Conservation (phyloP, 2,797 vertebrate species). For the Acipenser transmontanus region DNA sequence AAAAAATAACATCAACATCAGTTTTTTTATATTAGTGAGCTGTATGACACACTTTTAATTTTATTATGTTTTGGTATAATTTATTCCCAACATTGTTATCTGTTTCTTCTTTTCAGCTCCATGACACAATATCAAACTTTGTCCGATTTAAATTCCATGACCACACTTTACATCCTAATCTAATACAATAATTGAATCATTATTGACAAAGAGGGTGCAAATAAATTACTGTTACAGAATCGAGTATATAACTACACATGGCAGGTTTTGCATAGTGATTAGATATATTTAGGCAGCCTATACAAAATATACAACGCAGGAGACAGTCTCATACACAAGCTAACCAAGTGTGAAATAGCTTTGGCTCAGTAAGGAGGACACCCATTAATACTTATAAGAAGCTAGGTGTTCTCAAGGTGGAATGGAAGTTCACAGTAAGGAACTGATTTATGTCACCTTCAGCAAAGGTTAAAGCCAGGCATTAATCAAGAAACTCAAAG, state of each 20-base stretch:
- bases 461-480: slow-evolving; percentile 43
- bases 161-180: slow-evolving; percentile 20
- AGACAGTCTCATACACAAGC: slow-evolving; percentile 63
- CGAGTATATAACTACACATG: slow-evolving; percentile 45
- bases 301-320: slow-evolving; percentile 61
- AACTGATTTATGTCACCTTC: slow-evolving; percentile 73
- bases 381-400: slow-evolving; percentile 77
- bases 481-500: slow-evolving; percentile 34
- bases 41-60: no score
- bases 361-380: slow-evolving; percentile 67
- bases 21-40: no score
- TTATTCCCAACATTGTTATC: no score
- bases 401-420: slow-evolving; percentile 68
- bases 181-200: slow-evolving; percentile 28
- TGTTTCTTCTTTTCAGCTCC: no score
- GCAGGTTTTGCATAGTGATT: slow-evolving; percentile 53
- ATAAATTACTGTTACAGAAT: slow-evolving; percentile 49
- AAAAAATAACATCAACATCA: no score
- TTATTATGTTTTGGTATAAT: no score
- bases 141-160: slow-evolving; percentile 47
- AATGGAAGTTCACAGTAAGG: slow-evolving; percentile 60
- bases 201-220: slow-evolving; percentile 34
- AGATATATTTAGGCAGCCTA: slow-evolving; percentile 63
- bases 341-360: slow-evolving; percentile 81
- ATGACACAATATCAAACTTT: slow-evolving; percentile 48